phyloP scores from a whole-genome alignment of 1,140 invertebrate genomes.

The Sitophilus oryzae region DNA sequence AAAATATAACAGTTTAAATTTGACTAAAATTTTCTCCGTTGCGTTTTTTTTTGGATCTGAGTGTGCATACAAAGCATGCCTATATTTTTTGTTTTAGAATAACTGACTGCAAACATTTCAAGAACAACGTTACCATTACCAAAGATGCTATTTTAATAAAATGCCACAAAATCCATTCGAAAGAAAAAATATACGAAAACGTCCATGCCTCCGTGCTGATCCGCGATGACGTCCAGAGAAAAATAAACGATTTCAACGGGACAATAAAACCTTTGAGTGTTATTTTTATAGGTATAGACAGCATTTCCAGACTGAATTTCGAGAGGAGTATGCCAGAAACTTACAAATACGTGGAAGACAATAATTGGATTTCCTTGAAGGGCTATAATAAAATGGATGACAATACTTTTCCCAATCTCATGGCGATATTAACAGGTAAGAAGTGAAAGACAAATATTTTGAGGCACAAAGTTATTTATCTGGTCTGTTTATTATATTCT shows the following conservation, averaged over 20 bases:
- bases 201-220: slow-evolving; percentile 46
- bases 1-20: too few species aligned
- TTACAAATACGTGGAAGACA: slow-evolving; percentile 53
- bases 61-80: too few species aligned
- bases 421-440: slow-evolving; percentile 62
- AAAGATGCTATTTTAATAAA: slow-evolving; percentile 45
- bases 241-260: slow-evolving; percentile 15
- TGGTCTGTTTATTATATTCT: too few species aligned
- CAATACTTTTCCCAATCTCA: slow-evolving; percentile 78
- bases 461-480: too few species aligned
- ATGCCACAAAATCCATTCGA: slow-evolving; percentile 38
- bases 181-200: slow-evolving; percentile 48
- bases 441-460: background rate
- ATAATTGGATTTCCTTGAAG: slow-evolving; percentile 48
- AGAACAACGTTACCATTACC: slow-evolving; percentile 40
- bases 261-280: slow-evolving; percentile 50
- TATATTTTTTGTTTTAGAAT: slow-evolving; percentile 40
- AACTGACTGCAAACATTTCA: slow-evolving; percentile 45
- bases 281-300: slow-evolving; percentile 74
- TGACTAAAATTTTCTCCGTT: too few species aligned
- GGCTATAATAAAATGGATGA: slow-evolving; percentile 68
- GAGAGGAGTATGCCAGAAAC: slow-evolving; percentile 71
- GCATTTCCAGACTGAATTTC: slow-evolving; percentile 72
- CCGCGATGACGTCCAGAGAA: slow-evolving; percentile 27
- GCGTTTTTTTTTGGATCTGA: too few species aligned